Conservation (phyloP, 2,797 vertebrate species). For the Enteromius trimaculatus region DNA sequence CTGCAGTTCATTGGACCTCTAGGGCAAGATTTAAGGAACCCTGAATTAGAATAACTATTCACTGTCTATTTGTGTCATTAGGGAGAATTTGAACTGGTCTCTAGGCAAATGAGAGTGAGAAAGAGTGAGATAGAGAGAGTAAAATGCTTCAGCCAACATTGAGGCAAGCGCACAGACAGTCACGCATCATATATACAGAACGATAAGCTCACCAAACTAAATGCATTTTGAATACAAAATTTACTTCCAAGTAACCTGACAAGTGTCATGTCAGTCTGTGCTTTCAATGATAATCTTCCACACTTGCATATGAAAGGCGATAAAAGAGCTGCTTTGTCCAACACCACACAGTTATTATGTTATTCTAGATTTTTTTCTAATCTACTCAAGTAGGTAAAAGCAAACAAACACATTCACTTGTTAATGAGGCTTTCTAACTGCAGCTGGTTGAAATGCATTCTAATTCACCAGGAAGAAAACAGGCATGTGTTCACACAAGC, state of each 20-base stretch:
- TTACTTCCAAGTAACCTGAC: not conserved
- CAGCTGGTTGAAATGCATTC: not conserved
- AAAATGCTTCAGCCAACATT: not conserved
- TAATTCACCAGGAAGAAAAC: constrained; percentile 22
- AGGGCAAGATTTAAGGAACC: too few species aligned
- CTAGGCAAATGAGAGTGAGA: not conserved
- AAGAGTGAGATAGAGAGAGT: not conserved
- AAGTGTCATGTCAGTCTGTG: not conserved
- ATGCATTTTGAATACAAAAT: constrained; percentile 13
- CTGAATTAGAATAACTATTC: not conserved
- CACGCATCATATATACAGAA: constrained; percentile 9
- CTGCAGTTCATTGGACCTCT: too few species aligned
- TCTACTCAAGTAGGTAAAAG: not conserved
- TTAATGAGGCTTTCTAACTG: constrained; percentile 11
- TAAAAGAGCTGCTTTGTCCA: constrained; percentile 3
- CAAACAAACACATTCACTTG: constrained; percentile 20
- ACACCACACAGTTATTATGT: not conserved
- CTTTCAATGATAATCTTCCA: not conserved
- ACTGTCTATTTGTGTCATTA: not conserved
- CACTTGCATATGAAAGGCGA: not conserved
- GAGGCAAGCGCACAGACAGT: constrained; percentile 20
- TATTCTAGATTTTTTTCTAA: not conserved
- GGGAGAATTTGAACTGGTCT: not conserved
- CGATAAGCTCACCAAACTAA: not conserved
- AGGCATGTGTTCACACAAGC: constrained; percentile 29